phyloP scores from a whole-genome alignment of 2,888 invertebrate genomes.

The Cheilosia urbana region DNA sequence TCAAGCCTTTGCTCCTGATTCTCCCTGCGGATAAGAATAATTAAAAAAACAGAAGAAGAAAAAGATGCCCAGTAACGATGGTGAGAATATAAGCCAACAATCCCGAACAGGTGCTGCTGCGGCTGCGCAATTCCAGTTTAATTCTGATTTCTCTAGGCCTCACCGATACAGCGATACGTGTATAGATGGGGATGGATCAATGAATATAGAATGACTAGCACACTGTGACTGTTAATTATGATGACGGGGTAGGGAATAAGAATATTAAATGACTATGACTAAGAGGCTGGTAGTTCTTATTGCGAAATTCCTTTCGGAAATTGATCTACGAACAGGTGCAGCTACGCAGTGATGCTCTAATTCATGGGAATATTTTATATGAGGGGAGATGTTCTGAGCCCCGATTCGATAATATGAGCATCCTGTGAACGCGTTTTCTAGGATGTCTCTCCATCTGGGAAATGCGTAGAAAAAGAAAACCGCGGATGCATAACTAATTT shows the following conservation, averaged over 20 bases:
- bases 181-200: slow-evolving; percentile 58
- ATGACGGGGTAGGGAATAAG: slow-evolving; percentile 73
- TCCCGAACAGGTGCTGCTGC: slow-evolving; percentile 68
- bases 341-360: slow-evolving; percentile 58
- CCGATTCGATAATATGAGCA: slow-evolving; percentile 64
- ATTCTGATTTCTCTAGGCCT: slow-evolving; percentile 63
- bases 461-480: slow-evolving; percentile 31
- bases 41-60: slow-evolving; percentile 51
- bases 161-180: neutral
- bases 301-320: slow-evolving; percentile 73
- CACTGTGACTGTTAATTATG: slow-evolving; percentile 73
- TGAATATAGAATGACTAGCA: slow-evolving; percentile 66
- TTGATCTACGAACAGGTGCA: slow-evolving; percentile 75
- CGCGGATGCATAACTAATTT: slow-evolving; percentile 56
- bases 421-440: slow-evolving; percentile 68
- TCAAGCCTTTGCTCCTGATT: slow-evolving; percentile 20
- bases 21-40: slow-evolving; percentile 65
- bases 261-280: slow-evolving; percentile 75
- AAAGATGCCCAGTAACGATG: slow-evolving; percentile 28
- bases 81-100: slow-evolving; percentile 65
- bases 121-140: slow-evolving; percentile 65
- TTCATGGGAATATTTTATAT: slow-evolving; percentile 45
- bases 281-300: slow-evolving; percentile 55
- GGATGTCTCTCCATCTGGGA: slow-evolving; percentile 32
- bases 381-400: slow-evolving; percentile 9